Percentiles rank a stretch among this genome's conserved stretches.
Conservation (phyloP, 2,888 invertebrate genomes). For the Cactoblastis cactorum region DNA sequence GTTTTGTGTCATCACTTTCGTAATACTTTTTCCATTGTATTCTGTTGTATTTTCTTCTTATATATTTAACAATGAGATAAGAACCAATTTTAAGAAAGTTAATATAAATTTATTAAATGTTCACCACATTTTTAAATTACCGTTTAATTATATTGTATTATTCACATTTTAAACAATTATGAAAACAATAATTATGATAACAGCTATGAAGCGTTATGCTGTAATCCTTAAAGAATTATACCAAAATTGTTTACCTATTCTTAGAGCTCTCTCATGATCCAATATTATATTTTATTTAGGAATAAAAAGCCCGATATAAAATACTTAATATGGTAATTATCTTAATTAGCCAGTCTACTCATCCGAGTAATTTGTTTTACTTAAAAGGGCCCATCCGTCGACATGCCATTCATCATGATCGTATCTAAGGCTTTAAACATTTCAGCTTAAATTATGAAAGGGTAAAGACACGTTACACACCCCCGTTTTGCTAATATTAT, state of each 20-base stretch:
- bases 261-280: no score
- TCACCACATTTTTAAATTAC: no score
- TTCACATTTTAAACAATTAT: no score
- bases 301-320: no score
- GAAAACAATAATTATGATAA: no score
- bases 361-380: slow-evolving; percentile 2
- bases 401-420: not conserved
- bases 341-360: not conserved
- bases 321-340: no score
- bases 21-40: not conserved
- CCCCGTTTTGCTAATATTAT: not conserved
- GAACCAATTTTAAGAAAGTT: no score
- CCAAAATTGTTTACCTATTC: not conserved
- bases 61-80: not conserved
- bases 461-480: not conserved
- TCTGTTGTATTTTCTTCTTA: not conserved
- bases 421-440: not conserved
- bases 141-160: no score
- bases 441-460: not conserved
- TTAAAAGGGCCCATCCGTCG: not conserved
- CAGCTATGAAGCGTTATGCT: no score
- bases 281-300: no score
- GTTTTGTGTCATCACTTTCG: slow-evolving; percentile 9
- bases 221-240: no score
- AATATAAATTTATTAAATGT: no score